These are phyloP conservation scores for Otocyon megalotis DNA, from an alignment of 2,113 vertebrate species.

Conservation along the genomic window DNA sequence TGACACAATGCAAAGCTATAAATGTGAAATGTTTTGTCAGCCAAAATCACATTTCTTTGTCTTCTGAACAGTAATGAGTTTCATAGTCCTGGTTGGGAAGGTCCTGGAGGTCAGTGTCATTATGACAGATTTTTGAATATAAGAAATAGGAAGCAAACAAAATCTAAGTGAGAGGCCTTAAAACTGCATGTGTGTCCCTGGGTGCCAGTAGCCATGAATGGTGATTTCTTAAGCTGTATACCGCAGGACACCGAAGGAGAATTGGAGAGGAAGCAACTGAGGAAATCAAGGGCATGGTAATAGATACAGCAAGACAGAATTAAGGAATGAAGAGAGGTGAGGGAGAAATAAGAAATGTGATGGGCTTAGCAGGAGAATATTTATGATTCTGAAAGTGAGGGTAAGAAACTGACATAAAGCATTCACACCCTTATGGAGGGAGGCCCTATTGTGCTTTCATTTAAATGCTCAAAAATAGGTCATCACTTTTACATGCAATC, in stretches of 20 bases:
- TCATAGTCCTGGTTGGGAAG: neutral
- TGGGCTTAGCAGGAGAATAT: neutral
- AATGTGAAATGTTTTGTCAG: neutral
- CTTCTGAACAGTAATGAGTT: neutral
- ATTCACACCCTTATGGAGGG: neutral
- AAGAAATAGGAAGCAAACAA: neutral
- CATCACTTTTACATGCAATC: neutral
- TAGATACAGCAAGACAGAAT: neutral
- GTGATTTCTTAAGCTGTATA: neutral
- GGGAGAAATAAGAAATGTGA: neutral
- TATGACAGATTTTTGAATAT: constrained; percentile 46
- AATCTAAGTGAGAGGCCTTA: constrained; percentile 30
- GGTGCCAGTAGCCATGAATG: neutral
- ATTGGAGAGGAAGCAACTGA: neutral
- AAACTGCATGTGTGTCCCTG: neutral
- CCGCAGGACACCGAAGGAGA: neutral
- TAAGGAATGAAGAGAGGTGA: neutral
- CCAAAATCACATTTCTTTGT: neutral
- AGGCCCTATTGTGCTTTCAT: neutral
- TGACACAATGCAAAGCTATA: neutral
- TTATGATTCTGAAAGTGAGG: neutral
- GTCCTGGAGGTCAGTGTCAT: neutral
- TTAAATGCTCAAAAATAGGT: neutral
- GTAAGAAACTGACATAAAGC: neutral
- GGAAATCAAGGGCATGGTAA: neutral